Evolutionary conservation across 2,113 vertebrate genomes (phyloP), one percentile per base, ranked within the genome.

Genomic region (Nymphicus hollandicus): DNA sequence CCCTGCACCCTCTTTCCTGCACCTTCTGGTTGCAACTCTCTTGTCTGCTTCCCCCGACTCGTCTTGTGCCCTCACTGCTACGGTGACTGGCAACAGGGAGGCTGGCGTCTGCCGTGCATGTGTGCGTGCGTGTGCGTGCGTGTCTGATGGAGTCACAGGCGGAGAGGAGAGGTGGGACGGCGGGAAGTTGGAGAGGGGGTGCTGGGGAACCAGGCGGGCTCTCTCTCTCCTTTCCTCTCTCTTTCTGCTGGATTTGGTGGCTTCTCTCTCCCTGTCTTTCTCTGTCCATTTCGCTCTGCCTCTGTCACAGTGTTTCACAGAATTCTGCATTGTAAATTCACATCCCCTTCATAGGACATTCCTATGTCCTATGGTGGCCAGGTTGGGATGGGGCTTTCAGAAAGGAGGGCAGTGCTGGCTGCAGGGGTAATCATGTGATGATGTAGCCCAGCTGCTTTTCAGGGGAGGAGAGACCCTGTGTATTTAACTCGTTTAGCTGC

Each of bases 281-380:
- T 60, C 47, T 81, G 64, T 88, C 92, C 68, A 60, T 86, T 56
- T 43, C 0, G 44, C 63, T 93, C 95, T 94, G 71, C 76, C 20
- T 65, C 68, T 95, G 60, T 93, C 81, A 88, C 19, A n/a, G 69
- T 52, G 23, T 27, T 95, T 96, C 97, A 96, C 94, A 95, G 70
- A 94, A 96, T 97, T 93, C 97, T 97, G 96, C 97, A 96, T 96
- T 97, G 85, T 87, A 89, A 91, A 73, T 87, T 91, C 79, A 63
- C 0, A 2, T 35, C 61, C 68, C 68, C 33, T 90, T 87, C 2
- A 1, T 78, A 81, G 65, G 81, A 89, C 56, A 70, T 13, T 85
- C 64, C 63, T 58, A 70, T n/a, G 13, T 14, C 55, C 55, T 58
- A 58, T n/a, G 65, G 49, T 50, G 37, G 63, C 28, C 46, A 86